Base-by-base conservation (phyloP, 2,888 invertebrate genomes). In the Perithous albicinctus region DNA sequence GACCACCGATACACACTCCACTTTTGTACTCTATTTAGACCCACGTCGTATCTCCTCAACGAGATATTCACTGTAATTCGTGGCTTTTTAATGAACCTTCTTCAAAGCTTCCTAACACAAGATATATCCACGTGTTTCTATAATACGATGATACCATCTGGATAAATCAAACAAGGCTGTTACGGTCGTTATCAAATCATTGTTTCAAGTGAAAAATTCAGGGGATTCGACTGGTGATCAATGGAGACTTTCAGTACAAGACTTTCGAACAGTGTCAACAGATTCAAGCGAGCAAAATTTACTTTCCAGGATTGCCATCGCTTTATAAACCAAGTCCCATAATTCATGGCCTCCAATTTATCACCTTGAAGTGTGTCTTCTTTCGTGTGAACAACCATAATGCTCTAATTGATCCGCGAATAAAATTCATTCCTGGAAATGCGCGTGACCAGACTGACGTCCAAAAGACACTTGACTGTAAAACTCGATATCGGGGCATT, bases 31-130 rank as follows among this genome's bases (percentile, higher is more conserved):
- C 38, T n/a, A n/a, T n/a, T n/a, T 10, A 41, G n/a, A 3, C 5
- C 20, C 56, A 29, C 82, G 59, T 66, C 75, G 67, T 82, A 80
- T 77, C 80, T 66, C 66, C 20, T 61, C 66, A 69, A 43, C 74
- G 74, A 61, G 29, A 78, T 75, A 70, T 29, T 66, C 32, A 43
- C 35, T 70, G 51, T 80, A 80, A 78, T 78, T 63, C 51, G 41
- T 66, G 69, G 63, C n/a, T n/a, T 75, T 79, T 83, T 56, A 80
- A 79, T 67, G 81, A 56, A 54, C 59, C 79, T 73, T 23, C 67
- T 61, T 76, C 59, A 12, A 48, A 73, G 61, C 64, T 78, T 29
- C 54, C 29, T 26, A n/a, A 7, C 54, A 1, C 15, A 6, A n/a
- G n/a, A 29, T 56, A 56, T 29, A 12, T 26, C 0, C 12, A 26